Percentiles rank a stretch among this genome's conserved stretches.
These are phyloP conservation scores for Trichopoda pennipes DNA, from an alignment of 2,888 invertebrate species.

Conservation along the genomic window DNA sequence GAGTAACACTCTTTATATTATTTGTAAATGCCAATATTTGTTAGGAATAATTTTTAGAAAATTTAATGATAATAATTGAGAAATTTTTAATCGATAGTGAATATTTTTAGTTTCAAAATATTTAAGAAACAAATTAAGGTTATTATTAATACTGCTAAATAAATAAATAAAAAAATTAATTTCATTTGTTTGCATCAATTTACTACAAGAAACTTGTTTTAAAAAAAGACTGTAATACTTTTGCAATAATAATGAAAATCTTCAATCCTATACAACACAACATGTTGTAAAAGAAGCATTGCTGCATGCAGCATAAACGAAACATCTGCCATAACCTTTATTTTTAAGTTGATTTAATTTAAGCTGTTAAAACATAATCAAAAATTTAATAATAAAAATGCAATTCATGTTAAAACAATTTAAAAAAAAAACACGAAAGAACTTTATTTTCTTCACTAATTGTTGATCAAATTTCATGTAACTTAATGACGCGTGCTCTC, in stretches of 20 bases:
- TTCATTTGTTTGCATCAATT: too few species aligned
- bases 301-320: conserved; percentile 42
- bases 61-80: too few species aligned
- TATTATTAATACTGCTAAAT: too few species aligned
- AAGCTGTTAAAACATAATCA: conserved; percentile 40
- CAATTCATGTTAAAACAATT: background rate
- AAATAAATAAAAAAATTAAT: too few species aligned
- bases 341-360: conserved; percentile 25
- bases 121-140: too few species aligned
- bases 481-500: conserved; percentile 59
- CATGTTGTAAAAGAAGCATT: conserved; percentile 29
- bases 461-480: conserved; percentile 66
- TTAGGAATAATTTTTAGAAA: too few species aligned
- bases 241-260: background rate
- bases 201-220: too few species aligned
- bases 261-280: conserved; percentile 51
- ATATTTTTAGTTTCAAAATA: too few species aligned
- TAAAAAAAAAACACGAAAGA: conserved; percentile 10
- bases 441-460: conserved; percentile 52
- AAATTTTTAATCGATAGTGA: too few species aligned
- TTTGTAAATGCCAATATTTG: too few species aligned
- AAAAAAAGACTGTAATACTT: background rate
- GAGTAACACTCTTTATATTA: too few species aligned
- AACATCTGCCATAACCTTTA: conserved; percentile 35
- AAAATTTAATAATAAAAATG: background rate